Evolutionary conservation across 2,797 vertebrate species (phyloP).

Genomic region (Mus spretus): DNA sequence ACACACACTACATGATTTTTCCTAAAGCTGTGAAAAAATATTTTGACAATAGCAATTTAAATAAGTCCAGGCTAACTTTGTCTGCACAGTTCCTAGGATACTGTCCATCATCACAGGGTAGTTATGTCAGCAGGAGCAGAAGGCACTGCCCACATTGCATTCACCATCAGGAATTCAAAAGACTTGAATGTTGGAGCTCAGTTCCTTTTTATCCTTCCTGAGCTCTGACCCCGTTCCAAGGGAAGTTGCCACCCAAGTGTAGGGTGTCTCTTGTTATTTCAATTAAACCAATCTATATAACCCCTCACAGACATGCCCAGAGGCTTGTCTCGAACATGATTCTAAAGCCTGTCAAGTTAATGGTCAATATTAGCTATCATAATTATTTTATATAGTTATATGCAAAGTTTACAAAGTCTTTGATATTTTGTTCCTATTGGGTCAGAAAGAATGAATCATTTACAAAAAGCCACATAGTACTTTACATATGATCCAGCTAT

Average conservation of each 20-base stretch:
- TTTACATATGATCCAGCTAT: background rate
- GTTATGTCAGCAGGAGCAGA: background rate
- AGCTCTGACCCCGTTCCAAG: background rate
- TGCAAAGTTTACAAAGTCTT: constrained; percentile 1
- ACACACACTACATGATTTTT: background rate
- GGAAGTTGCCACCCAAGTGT: background rate
- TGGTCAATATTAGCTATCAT: background rate
- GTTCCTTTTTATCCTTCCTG: background rate
- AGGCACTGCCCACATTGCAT: too few relatives aligned
- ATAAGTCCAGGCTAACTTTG: background rate
- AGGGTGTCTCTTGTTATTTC: background rate
- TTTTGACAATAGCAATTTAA: background rate
- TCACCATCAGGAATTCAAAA: background rate
- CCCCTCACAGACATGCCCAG: background rate
- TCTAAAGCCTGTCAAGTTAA: background rate
- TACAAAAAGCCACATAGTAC: background rate
- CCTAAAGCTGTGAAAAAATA: background rate
- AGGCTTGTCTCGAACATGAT: background rate
- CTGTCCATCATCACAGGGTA: too few relatives aligned
- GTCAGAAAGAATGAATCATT: background rate
- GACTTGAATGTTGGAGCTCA: background rate
- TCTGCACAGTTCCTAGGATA: background rate
- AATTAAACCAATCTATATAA: background rate
- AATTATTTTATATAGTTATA: background rate
- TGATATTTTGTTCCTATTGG: background rate